phyloP scores from a whole-genome alignment of 2,113 vertebrate species.

The Phodopus roborovskii region DNA sequence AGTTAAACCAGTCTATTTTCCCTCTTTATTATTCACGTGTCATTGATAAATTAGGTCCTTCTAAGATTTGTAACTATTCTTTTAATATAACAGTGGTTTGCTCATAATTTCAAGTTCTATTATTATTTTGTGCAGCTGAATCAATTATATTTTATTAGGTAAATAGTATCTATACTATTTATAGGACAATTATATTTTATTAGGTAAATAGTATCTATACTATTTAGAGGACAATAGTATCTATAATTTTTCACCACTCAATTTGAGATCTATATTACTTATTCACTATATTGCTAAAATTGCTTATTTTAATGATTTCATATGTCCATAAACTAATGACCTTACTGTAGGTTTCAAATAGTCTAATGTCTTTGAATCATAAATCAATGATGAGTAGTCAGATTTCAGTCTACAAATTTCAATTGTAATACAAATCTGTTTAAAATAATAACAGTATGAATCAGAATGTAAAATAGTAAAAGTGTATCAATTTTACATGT shows the following conservation, averaged over 20 bases:
- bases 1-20: too few species aligned
- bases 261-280: slow-evolving; percentile 22
- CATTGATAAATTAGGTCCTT: slow-evolving; percentile 28
- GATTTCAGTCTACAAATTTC: not conserved
- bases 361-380: not conserved
- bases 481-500: not conserved
- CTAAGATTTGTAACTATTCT: not conserved
- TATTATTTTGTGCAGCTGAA: not conserved
- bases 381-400: not conserved
- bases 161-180: too few species aligned
- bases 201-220: not conserved
- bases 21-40: not conserved
- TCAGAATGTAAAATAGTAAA: not conserved
- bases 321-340: not conserved
- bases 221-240: not conserved
- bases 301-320: not conserved
- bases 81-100: not conserved
- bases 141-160: not conserved
- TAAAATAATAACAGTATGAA: not conserved
- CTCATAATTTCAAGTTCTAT: not conserved
- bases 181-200: not conserved
- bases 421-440: not conserved
- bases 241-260: not conserved
- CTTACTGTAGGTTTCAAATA: not conserved
- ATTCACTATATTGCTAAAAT: not conserved